These are phyloP conservation scores for Drosophila pseudoobscura DNA, from an alignment of 1,140 invertebrate species.

Conservation along the genomic window DNA sequence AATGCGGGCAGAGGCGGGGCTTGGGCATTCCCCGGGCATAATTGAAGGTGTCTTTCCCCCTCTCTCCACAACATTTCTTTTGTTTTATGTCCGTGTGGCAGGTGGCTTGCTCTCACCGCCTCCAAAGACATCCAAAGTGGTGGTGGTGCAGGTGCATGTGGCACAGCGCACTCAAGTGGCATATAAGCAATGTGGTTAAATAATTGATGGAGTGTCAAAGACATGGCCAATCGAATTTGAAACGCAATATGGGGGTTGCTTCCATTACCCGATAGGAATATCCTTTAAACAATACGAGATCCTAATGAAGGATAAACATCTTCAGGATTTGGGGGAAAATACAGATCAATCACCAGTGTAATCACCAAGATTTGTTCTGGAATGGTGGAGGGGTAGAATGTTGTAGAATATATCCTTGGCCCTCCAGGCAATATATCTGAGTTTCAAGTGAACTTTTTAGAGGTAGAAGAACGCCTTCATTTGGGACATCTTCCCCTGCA, in stretches of 20 bases:
- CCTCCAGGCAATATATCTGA: too few species aligned
- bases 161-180: constrained; percentile 18
- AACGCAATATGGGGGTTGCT: constrained; percentile 8
- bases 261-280: constrained; percentile 1
- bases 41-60: constrained; percentile 38
- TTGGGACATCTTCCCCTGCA: too few species aligned
- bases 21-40: constrained; percentile 27
- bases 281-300: background rate
- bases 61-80: constrained; percentile 15
- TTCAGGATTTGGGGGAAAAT: background rate
- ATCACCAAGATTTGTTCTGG: too few species aligned
- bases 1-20: background rate
- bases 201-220: constrained; percentile 60
- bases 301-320: constrained; percentile 4
- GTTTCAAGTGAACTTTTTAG: too few species aligned
- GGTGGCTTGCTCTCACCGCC: constrained; percentile 42
- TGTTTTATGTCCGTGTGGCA: constrained; percentile 22
- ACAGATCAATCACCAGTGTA: constrained; percentile 5
- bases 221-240: constrained; percentile 1
- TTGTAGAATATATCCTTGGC: too few species aligned
- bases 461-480: too few species aligned
- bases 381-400: too few species aligned
- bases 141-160: constrained; percentile 53
- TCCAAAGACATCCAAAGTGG: constrained; percentile 2
- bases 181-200: constrained; percentile 32